A percentile compares a stretch with the other conserved stretches of the same genome.
These are phyloP conservation scores for Dasyprocta punctata DNA, from an alignment of 2,113 vertebrate species.

Conservation along the genomic window DNA sequence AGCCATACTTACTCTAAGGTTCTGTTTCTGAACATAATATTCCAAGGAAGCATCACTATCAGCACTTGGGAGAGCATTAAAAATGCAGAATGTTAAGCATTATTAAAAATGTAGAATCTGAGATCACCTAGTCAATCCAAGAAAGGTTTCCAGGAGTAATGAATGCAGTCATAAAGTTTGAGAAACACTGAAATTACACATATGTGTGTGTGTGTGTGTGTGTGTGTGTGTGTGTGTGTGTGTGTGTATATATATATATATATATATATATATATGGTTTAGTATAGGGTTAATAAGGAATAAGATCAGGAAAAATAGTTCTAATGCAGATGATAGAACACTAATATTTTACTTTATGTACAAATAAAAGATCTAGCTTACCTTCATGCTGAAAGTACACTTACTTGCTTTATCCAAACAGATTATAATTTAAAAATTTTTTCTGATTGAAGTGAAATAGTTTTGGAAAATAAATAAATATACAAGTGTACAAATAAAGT, in stretches of 20 bases:
- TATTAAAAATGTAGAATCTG: not conserved
- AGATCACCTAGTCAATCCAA: not conserved
- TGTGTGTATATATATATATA: not conserved
- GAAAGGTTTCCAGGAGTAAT: not conserved
- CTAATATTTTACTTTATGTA: not conserved
- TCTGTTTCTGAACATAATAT: not conserved
- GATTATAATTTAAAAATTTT: not conserved
- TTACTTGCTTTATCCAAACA: constrained; percentile 3
- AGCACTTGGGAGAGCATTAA: not conserved
- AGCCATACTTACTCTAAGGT: not conserved
- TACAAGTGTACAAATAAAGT: constrained; percentile 13
- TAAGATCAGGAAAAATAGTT: not conserved
- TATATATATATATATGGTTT: not conserved
- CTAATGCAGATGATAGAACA: not conserved
- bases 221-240: too few relatives aligned
- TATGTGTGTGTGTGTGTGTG: too few relatives aligned
- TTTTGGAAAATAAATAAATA: constrained; percentile 42
- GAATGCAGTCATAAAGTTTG: not conserved
- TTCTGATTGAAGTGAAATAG: constrained; percentile 55
- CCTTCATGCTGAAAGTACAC: not conserved
- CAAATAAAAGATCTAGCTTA: not conserved
- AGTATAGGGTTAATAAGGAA: not conserved
- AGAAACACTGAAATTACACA: not conserved
- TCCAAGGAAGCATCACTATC: not conserved
- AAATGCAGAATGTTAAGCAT: not conserved